Percentiles rank a stretch among this genome's conserved stretches.
These are phyloP conservation scores for Pantelozetes paolii DNA, from an alignment of 2,888 invertebrate genomes.

Conservation along the genomic window DNA sequence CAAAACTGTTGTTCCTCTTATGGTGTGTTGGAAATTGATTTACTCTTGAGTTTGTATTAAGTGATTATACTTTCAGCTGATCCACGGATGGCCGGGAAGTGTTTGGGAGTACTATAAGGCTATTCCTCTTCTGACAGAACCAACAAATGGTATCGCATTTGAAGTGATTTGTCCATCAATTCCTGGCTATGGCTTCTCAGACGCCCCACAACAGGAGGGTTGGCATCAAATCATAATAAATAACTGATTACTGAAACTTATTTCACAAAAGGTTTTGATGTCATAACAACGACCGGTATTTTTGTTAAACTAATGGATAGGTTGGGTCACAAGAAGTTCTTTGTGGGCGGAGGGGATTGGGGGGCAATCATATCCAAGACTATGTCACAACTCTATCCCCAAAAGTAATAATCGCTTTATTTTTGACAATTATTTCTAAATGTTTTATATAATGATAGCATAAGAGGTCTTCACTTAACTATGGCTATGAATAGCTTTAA, in stretches of 20 bases:
- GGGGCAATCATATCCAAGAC: slow-evolving; percentile 63
- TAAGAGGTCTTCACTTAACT: slow-evolving; percentile 33
- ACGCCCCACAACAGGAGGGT: slow-evolving; percentile 61
- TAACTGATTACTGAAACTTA: too few species aligned
- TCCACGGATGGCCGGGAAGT: slow-evolving; percentile 84
- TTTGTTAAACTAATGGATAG: slow-evolving; percentile 65
- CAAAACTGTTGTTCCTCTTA: slow-evolving; percentile 53
- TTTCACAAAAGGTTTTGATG: slow-evolving; percentile 48
- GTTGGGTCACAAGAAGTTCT: slow-evolving; percentile 64
- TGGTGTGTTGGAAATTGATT: too few species aligned
- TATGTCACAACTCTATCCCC: slow-evolving; percentile 64
- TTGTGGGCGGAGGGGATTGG: slow-evolving; percentile 77
- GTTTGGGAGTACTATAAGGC: slow-evolving; percentile 72
- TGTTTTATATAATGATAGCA: neutral
- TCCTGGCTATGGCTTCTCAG: slow-evolving; percentile 59
- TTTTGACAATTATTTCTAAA: neutral
- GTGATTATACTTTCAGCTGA: slow-evolving; percentile 36
- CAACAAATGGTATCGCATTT: slow-evolving; percentile 61
- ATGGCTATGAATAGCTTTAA: neutral
- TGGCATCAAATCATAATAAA: neutral
- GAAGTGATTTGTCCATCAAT: slow-evolving; percentile 61
- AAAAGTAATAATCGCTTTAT: slow-evolving; percentile 52
- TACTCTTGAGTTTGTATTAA: too few species aligned
- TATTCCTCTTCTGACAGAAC: slow-evolving; percentile 62
- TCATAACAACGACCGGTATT: slow-evolving; percentile 54